A percentile compares a stretch with the other conserved stretches of the same genome.
These are phyloP conservation scores for Lerista edwardsae DNA, from an alignment of 2,797 vertebrate genomes.

Conservation along the genomic window DNA sequence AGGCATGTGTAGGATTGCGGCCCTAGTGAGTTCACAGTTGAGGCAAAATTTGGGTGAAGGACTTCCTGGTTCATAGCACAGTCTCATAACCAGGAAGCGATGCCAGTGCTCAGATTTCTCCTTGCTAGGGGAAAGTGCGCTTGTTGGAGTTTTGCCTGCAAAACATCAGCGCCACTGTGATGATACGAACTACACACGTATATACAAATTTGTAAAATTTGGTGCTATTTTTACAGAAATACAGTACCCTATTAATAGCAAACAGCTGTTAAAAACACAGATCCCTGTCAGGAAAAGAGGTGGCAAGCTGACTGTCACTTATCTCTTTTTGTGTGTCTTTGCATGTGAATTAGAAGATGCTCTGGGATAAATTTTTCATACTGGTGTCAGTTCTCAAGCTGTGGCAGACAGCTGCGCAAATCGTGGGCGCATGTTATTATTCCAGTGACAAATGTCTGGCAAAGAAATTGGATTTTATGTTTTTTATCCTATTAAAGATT, in stretches of 20 bases:
- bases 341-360: background rate
- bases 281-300: background rate
- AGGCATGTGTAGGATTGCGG: too few relatives aligned
- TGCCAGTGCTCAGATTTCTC: background rate
- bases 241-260: background rate
- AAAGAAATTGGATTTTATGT: conserved; percentile 31
- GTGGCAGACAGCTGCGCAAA: conserved; percentile 5
- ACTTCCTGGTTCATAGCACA: too few relatives aligned
- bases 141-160: background rate
- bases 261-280: background rate
- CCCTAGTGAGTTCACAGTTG: too few relatives aligned
- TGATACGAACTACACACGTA: background rate
- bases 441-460: background rate
- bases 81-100: background rate
- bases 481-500: conserved; percentile 30
- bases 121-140: background rate
- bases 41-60: too few relatives aligned
- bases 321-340: too few relatives aligned
- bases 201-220: background rate
- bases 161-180: background rate
- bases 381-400: background rate
- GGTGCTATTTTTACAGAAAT: conserved; percentile 1
- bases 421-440: background rate
- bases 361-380: background rate
- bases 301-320: background rate